phyloP scores from a whole-genome alignment of 2,888 invertebrate species.

The Slavum lentiscoides region DNA sequence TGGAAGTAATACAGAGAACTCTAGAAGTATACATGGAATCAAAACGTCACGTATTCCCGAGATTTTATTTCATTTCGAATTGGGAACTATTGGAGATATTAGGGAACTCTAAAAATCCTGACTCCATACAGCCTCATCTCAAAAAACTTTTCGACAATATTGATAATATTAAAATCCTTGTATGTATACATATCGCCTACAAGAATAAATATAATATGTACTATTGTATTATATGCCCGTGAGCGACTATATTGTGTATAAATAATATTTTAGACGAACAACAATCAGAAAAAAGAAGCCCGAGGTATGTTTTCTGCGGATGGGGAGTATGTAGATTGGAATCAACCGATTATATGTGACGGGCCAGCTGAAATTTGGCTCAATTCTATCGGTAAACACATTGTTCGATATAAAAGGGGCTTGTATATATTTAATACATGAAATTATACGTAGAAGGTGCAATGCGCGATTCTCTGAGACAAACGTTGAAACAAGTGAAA shows the following conservation, averaged over 20 bases:
- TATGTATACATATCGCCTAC: background rate
- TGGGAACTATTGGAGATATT: slow-evolving; percentile 66
- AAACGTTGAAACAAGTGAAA: slow-evolving; percentile 66
- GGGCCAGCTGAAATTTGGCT: slow-evolving; percentile 35
- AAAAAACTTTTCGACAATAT: slow-evolving; percentile 89
- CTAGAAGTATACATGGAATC: slow-evolving; percentile 85
- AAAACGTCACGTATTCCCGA: slow-evolving; percentile 83
- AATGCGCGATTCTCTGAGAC: slow-evolving; percentile 62
- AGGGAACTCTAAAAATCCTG: slow-evolving; percentile 77
- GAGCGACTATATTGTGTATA: no score
- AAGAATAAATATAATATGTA: background rate
- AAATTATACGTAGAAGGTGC: slow-evolving; percentile 58
- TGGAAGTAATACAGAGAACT: slow-evolving; percentile 80
- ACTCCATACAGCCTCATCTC: slow-evolving; percentile 80
- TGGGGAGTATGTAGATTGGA: slow-evolving; percentile 29
- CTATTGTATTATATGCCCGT: background rate
- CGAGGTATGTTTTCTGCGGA: slow-evolving; percentile 42
- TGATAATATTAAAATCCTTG: slow-evolving; percentile 68
- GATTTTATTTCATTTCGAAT: slow-evolving; percentile 82
- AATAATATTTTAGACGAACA: slow-evolving; percentile 18
- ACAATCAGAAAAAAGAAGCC: slow-evolving; percentile 31
- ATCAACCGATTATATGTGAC: slow-evolving; percentile 10
- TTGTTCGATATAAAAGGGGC: background rate
- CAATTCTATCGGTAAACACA: slow-evolving; percentile 43
- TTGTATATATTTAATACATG: background rate